Conservation (phyloP, 2,797 vertebrate species). For the Phrynocephalus guinanensis region DNA sequence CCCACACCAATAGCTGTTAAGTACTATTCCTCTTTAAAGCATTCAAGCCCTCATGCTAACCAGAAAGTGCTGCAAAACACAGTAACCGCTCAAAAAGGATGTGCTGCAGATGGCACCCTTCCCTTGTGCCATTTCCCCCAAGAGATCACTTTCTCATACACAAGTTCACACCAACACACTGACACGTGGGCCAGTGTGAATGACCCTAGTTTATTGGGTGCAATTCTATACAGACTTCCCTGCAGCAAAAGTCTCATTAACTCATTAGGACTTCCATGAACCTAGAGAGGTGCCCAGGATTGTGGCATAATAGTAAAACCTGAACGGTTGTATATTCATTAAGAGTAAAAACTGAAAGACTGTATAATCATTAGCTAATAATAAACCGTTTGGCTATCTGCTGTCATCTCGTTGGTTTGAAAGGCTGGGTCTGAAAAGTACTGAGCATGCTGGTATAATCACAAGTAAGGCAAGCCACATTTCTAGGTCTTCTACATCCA, state of each 20-base stretch:
- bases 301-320: background rate
- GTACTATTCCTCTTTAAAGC: constrained; percentile 6
- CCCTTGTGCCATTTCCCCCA: background rate
- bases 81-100: background rate
- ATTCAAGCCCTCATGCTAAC: background rate
- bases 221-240: background rate
- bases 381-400: constrained; percentile 11
- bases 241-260: background rate
- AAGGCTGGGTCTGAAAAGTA: background rate
- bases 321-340: background rate
- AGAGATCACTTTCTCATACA: background rate
- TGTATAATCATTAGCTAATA: background rate
- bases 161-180: background rate
- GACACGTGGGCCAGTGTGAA: background rate
- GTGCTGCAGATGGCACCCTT: background rate
- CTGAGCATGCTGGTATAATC: background rate
- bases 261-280: background rate
- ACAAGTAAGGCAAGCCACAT: background rate
- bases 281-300: too few species aligned
- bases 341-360: background rate
- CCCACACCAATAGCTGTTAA: background rate
- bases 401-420: constrained; percentile 5
- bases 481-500: constrained; percentile 3
- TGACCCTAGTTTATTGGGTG: background rate
- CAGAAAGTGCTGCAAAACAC: background rate